Evolutionary conservation across 2,888 invertebrate genomes (phyloP), one percentile per base, ranked within the genome.

Genomic region (Scaptomyza polygonia): DNA sequence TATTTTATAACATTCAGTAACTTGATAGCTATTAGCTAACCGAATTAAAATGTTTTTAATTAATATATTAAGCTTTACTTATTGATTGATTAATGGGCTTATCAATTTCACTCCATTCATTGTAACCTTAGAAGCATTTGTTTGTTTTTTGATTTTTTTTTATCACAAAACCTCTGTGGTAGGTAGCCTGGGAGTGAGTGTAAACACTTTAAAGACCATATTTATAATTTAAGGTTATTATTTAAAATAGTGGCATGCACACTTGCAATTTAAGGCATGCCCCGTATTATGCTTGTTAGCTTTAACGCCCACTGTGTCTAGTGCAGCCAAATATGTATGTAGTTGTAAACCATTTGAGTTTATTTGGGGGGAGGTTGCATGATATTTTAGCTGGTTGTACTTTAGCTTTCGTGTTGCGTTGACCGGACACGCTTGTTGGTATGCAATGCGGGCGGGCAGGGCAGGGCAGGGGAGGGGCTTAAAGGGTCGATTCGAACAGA

Each of bases 401-500:
- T 63, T 69, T 79, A 65, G 72, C 77, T 79, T 62, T 76, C 65
- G 59, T 72, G 68, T 72, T 68, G 73, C 53, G 65, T 47, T 32
- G n/a, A 34, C 36, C 36, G 32, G 14, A 21, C 32, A 45, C 30
- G 25, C 34, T 39, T 42, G 21, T 16, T 30, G 52, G 52, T 42
- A 53, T 53, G 42, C 30, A 29, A 29, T 29, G 18, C 4, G 25
- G 47, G 18, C 4, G 25, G 47, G 27, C 7, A 9, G 16, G 36
- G 5, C 3, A 14, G 1, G 7, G 7, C 2, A 1, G 36, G 14
- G 6, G 0, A 9, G 29, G 29, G 29, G 21, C 3, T 7, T 7
- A 29, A 29, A 2, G 9, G 30, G 30, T 32, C 30, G 30, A 9
- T 32, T 36, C 36, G 14, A 36, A 36, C 36, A 36, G 40, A 36